Base-by-base conservation (phyloP, 2,113 vertebrate species). In the Sardina pilchardus region DNA sequence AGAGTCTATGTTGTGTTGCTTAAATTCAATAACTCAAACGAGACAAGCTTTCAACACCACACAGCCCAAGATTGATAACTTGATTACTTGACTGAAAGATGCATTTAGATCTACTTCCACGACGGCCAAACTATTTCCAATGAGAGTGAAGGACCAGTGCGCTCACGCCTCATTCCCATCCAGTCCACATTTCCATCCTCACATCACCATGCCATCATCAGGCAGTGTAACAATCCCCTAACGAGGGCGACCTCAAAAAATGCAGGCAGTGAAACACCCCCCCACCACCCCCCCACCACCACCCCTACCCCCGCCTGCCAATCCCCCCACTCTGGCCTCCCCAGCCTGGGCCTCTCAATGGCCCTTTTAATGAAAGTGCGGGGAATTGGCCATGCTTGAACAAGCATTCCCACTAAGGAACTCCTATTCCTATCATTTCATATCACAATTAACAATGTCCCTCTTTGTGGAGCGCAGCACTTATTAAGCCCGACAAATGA, bases 401-500 rank as follows among this genome's bases (percentile, higher is more conserved):
- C 92, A 90, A 88, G 89, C 89, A 90, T 88, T 90, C 86, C 85
- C 87, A 87, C 91, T 93, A 87, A 87, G 87, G 86, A 90, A 82
- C 87, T 85, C 89, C 87, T 88, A 88, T 87, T 92, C 89, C 87
- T 87, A 91, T 92, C 86, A 92, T 91, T 93, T 92, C 89, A 87
- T 89, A 91, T 92, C 90, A 91, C 91, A 93, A 89, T 89, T 88
- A 87, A 94, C 92, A 95, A 92, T 88, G 87, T 47, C 63, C 48
- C 50, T 83, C 92, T 93, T 93, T 93, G 92, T 93, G 71, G 71
- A 86, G 88, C 0, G 81, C 14, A 89, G 81, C 85, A 88, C 87
- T 92, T 93, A 90, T 91, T 85, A 92, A 82, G 82, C 85, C 87
- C 90, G 87, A 88, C 86, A 91, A 90, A 93, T 91, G 71, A 91